Conservation (phyloP, 2,113 vertebrate genomes). For the Hemicordylus capensis region DNA sequence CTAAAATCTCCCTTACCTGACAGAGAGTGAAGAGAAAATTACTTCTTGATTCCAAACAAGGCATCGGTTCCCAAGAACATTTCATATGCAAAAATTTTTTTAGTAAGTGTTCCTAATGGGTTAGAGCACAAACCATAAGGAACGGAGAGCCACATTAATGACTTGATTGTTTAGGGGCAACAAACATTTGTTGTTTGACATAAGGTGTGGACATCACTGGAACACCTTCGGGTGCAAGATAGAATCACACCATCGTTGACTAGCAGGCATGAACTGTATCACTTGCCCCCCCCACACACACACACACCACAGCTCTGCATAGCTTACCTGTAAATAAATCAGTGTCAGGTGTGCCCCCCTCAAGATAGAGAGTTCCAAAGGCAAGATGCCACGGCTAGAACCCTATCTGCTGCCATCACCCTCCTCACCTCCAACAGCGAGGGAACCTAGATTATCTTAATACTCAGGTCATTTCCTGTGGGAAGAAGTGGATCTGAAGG, state of each 20-base stretch:
- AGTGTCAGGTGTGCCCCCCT: no score
- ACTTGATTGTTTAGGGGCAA: background rate
- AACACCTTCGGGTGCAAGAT: background rate
- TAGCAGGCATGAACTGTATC: background rate
- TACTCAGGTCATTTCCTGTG: no score
- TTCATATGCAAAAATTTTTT: background rate
- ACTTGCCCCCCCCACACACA: no score
- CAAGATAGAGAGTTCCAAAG: no score
- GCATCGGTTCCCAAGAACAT: background rate
- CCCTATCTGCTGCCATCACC: no score
- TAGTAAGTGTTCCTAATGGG: background rate
- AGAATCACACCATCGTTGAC: background rate
- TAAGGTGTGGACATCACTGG: background rate
- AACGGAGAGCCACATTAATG: background rate
- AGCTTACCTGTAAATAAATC: background rate
- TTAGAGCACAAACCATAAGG: background rate
- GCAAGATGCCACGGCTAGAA: no score
- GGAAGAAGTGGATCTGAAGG: no score
- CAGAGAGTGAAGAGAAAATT: background rate
- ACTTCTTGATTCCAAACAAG: background rate
- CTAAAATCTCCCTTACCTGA: background rate
- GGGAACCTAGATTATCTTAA: no score
- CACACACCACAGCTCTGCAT: background rate
- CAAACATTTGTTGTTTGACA: background rate
- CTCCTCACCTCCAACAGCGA: no score